Percentiles rank a stretch among this genome's conserved stretches.
Conservation (phyloP, 2,888 invertebrate species). For the Didymodactylos carnosus region DNA sequence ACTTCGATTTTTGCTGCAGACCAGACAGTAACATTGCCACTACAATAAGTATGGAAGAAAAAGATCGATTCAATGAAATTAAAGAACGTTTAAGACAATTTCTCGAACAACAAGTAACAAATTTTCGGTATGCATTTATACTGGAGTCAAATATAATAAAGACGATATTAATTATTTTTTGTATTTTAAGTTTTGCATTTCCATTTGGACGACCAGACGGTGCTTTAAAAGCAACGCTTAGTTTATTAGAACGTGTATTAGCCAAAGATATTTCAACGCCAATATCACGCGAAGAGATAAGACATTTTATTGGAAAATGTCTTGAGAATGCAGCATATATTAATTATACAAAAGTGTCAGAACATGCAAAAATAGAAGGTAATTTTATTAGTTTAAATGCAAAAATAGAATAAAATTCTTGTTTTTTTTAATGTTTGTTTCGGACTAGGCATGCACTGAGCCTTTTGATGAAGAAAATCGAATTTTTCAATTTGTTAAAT, state of each 20-base stretch:
- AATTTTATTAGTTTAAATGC: slow-evolving; percentile 24
- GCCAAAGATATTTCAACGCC: slow-evolving; percentile 98
- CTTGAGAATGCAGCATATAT: slow-evolving; percentile 89
- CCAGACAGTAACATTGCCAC: slow-evolving; percentile 31
- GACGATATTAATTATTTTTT: slow-evolving; percentile 10
- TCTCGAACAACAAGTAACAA: slow-evolving; percentile 90
- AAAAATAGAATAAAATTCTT: no score
- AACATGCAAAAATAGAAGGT: slow-evolving; percentile 95
- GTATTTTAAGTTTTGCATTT: slow-evolving; percentile 59
- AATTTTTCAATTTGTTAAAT: no score
- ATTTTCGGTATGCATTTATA: slow-evolving; percentile 54
- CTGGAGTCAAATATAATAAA: neutral
- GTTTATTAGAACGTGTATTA: slow-evolving; percentile 68
- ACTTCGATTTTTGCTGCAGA: neutral
- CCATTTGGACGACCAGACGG: slow-evolving; percentile 98
- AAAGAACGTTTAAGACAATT: slow-evolving; percentile 77
- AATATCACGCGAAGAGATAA: slow-evolving; percentile 78
- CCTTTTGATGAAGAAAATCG: no score
- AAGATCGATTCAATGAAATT: slow-evolving; percentile 75
- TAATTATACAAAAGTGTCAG: slow-evolving; percentile 82
- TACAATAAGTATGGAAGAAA: slow-evolving; percentile 83
- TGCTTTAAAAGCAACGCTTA: slow-evolving; percentile 80
- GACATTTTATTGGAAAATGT: slow-evolving; percentile 82
- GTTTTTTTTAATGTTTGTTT: no score
- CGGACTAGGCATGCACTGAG: no score